These are phyloP conservation scores for Lepidurus couesii DNA, from an alignment of 1,140 invertebrate genomes.

Conservation along the genomic window DNA sequence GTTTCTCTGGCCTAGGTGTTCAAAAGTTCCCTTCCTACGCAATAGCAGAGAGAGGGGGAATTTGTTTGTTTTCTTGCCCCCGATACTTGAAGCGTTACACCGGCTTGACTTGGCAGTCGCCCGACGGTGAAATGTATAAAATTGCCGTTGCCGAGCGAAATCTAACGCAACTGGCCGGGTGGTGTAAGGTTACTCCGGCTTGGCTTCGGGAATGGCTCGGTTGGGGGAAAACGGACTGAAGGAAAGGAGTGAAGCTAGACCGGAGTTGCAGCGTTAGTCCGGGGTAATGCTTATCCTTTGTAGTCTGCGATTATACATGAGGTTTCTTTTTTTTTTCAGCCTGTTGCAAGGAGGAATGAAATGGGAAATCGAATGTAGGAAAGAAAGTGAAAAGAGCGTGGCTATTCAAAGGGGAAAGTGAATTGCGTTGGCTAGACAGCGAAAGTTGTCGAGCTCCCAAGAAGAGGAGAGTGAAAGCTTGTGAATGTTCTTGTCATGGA, in stretches of 20 bases:
- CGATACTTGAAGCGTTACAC: too few species aligned
- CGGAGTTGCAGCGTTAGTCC: not conserved
- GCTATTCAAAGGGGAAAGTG: conserved; percentile 4
- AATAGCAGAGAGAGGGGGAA: too few species aligned
- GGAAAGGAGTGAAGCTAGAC: not conserved
- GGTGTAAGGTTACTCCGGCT: too few species aligned
- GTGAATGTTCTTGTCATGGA: not conserved
- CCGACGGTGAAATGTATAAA: too few species aligned
- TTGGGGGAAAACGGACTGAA: not conserved
- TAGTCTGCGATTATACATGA: not conserved
- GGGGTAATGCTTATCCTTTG: not conserved
- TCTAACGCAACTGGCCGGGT: too few species aligned
- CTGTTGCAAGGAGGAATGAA: not conserved
- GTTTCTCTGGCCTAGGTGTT: too few species aligned
- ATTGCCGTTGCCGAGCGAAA: too few species aligned
- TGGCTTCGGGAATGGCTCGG: not conserved
- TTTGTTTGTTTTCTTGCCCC: too few species aligned
- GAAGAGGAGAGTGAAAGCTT: conserved; percentile 3
- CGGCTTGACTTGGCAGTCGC: too few species aligned
- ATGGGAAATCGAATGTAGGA: not conserved
- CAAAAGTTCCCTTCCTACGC: too few species aligned
- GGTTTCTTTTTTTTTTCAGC: not conserved
- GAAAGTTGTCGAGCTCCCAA: conserved; percentile 4
- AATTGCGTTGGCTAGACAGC: not conserved
- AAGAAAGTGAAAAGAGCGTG: not conserved